phyloP scores from a whole-genome alignment of 2,797 vertebrate species.

The Sparidentex hasta region DNA sequence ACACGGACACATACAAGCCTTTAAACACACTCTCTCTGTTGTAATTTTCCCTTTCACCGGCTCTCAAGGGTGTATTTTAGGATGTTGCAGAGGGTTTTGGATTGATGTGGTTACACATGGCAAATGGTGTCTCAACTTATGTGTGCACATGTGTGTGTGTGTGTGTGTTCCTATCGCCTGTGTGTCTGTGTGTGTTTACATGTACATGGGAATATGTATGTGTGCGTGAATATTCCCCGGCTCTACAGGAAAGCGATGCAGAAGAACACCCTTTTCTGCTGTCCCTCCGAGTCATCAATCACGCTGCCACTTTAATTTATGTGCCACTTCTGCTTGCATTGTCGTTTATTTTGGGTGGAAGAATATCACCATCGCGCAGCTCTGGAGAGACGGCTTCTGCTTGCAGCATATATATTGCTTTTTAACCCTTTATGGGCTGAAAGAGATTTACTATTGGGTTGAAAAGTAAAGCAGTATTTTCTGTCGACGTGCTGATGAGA shows the following conservation, averaged over 20 bases:
- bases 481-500: constrained; percentile 6
- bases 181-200: constrained; percentile 15
- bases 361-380: constrained; percentile 90
- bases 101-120: constrained; percentile 91
- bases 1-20: constrained; percentile 48
- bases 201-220: constrained; percentile 30
- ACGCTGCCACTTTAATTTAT: constrained; percentile 96
- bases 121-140: constrained; percentile 50
- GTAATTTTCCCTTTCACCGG: constrained; percentile 62
- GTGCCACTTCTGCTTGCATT: constrained; percentile 95
- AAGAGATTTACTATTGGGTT: constrained; percentile 19
- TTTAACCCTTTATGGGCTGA: constrained; percentile 84
- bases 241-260: constrained; percentile 88
- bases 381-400: constrained; percentile 87
- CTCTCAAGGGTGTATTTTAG: constrained; percentile 77
- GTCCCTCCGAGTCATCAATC: constrained; percentile 92
- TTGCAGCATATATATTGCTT: constrained; percentile 86
- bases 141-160: constrained; percentile 32
- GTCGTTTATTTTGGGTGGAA: constrained; percentile 92
- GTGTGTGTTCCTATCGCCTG: constrained; percentile 43
- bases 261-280: constrained; percentile 86
- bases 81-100: constrained; percentile 76
- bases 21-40: constrained; percentile 53
- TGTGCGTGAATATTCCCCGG: constrained; percentile 68
- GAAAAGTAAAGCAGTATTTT: constrained; percentile 24